phyloP scores from a whole-genome alignment of 2,113 vertebrate species.

The Chlamydotis undulata region DNA sequence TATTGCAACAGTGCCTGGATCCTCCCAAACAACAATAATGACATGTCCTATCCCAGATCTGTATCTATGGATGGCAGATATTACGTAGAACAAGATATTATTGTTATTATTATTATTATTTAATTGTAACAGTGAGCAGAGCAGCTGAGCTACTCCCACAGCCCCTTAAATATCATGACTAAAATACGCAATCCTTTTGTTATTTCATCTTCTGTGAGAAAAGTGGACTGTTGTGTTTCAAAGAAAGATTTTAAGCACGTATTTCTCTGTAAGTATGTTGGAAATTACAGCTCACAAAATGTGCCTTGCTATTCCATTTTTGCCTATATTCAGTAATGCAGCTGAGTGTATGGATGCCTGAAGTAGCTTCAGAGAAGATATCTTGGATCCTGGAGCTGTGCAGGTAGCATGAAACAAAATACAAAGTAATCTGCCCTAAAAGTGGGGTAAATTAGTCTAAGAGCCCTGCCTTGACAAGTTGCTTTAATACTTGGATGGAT shows the following conservation, averaged over 20 bases:
- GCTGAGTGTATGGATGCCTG: not conserved
- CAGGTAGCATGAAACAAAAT: not conserved
- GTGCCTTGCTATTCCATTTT: constrained; percentile 8
- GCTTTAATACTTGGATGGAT: constrained; percentile 11
- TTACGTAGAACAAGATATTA: not conserved
- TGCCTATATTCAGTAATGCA: not conserved
- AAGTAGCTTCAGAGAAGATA: not conserved
- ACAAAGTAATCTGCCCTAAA: not conserved
- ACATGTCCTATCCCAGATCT: not conserved
- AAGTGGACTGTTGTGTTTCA: constrained; percentile 13
- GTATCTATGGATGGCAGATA: not conserved
- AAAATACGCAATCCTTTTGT: constrained; percentile 23
- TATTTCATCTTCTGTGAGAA: not conserved
- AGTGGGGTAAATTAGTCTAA: not conserved
- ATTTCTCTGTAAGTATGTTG: not conserved
- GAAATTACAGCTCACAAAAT: constrained; percentile 19
- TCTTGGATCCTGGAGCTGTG: not conserved
- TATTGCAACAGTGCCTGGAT: constrained; percentile 3
- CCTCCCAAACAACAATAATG: constrained; percentile 5
- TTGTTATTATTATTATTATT: constrained; percentile 4
- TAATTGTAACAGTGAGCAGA: not conserved
- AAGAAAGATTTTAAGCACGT: not conserved
- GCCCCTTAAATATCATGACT: not conserved
- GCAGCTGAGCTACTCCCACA: constrained; percentile 15
- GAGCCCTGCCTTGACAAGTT: not conserved